Conservation (phyloP, 2,113 vertebrate species). For the Bombycilla garrulus region DNA sequence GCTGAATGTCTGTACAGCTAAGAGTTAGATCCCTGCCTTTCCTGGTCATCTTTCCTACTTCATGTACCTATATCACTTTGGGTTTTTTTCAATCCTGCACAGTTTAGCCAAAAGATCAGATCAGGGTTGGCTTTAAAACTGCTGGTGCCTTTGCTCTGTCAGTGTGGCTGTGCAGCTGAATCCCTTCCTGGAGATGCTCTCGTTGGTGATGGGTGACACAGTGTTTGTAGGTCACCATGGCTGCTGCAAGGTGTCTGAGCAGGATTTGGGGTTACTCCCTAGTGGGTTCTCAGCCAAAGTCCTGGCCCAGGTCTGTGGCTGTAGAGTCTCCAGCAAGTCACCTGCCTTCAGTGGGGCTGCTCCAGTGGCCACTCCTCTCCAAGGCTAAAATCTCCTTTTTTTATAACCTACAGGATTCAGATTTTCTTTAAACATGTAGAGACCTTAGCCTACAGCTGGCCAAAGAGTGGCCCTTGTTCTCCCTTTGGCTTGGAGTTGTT, state of each 20-base stretch:
- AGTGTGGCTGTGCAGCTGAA: not conserved
- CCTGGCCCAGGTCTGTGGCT: not conserved
- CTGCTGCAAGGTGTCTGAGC: not conserved
- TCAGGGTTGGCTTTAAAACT: not conserved
- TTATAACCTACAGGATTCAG: not conserved
- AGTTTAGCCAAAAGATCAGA: not conserved
- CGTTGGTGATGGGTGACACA: not conserved
- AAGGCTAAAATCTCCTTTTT: not conserved
- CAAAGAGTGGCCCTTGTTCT: not conserved
- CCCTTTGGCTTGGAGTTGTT: not conserved
- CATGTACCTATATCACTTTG: not conserved
- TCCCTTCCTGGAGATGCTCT: not conserved
- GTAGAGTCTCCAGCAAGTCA: not conserved
- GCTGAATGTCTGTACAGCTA: not conserved
- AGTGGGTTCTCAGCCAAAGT: not conserved
- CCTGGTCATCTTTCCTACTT: not conserved
- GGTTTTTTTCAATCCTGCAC: not conserved
- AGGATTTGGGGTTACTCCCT: not conserved
- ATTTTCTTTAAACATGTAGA: not conserved
- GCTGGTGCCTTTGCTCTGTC: not conserved
- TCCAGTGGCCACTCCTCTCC: not conserved
- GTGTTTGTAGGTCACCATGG: rapidly evolving
- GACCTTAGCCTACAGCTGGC: not conserved
- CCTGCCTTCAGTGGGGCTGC: not conserved
- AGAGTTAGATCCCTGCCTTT: not conserved